phyloP scores from a whole-genome alignment of 2,113 vertebrate genomes.

The Leucosticte australis region DNA sequence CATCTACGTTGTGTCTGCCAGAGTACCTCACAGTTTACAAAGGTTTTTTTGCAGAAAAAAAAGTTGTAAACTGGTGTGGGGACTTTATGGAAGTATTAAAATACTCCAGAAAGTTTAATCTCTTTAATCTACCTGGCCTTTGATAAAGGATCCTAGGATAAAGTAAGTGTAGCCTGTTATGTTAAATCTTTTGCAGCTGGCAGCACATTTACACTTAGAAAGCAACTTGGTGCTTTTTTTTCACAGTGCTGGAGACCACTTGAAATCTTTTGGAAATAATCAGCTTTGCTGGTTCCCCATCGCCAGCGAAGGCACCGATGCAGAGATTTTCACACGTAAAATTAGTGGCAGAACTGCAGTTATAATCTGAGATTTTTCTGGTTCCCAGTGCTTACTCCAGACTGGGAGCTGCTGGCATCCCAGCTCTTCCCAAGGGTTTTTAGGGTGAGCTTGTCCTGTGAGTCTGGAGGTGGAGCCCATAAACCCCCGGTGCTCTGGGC shows the following conservation, averaged over 20 bases:
- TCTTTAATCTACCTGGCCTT: background rate
- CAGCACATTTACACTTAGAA: background rate
- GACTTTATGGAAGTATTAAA: background rate
- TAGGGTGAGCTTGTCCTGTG: background rate
- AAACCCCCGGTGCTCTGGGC: background rate
- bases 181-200: background rate
- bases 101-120: background rate
- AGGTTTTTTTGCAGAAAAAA: background rate
- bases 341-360: background rate
- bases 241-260: background rate
- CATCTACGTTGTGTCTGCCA: background rate
- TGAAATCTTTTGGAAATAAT: background rate
- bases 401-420: background rate
- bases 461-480: background rate
- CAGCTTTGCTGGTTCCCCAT: fast-evolving
- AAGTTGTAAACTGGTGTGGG: background rate
- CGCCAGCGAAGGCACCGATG: fast-evolving
- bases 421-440: background rate
- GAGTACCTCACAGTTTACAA: background rate
- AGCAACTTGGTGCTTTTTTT: background rate
- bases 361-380: background rate
- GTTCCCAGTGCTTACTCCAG: background rate
- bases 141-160: background rate
- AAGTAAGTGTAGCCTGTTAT: background rate
- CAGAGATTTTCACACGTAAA: fast-evolving